phyloP scores from a whole-genome alignment of 2,888 invertebrate genomes.

The Aphidoletes aphidimyza region DNA sequence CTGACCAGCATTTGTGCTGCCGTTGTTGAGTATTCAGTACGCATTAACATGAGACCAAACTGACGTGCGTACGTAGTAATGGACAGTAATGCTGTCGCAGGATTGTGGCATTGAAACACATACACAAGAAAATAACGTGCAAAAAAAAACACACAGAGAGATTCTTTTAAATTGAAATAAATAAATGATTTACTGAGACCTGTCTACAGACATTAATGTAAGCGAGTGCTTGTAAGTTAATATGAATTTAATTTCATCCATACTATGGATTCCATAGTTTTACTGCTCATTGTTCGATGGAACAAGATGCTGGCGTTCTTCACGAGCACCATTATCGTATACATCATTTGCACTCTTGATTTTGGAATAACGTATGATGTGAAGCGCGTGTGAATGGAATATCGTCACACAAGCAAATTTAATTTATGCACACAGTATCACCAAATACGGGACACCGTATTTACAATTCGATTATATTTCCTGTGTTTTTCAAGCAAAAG shows the following conservation, averaged over 20 bases:
- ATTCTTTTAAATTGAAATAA: conserved; percentile 37
- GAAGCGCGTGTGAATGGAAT: conserved; percentile 12
- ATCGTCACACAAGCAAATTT: conserved; percentile 33
- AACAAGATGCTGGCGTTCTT: not conserved
- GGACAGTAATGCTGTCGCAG: not conserved
- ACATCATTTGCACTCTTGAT: conserved; percentile 4
- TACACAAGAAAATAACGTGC: not conserved
- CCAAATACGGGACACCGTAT: not conserved
- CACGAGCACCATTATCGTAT: too few species aligned
- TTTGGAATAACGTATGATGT: not conserved
- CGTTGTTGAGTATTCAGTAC: conserved; percentile 13
- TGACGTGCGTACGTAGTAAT: not conserved
- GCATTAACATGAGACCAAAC: not conserved
- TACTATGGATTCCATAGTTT: too few species aligned
- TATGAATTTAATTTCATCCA: conserved; percentile 45
- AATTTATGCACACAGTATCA: conserved; percentile 22
- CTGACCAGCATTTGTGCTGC: too few species aligned
- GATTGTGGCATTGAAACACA: not conserved
- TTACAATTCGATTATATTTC: conserved; percentile 17
- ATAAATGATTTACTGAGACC: conserved; percentile 54
- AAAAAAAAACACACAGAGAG: not conserved
- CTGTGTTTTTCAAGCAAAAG: not conserved
- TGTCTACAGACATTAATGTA: conserved; percentile 48
- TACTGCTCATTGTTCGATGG: not conserved
- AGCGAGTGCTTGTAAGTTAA: conserved; percentile 22